Conservation (phyloP, 1,140 invertebrate genomes). For the Hypsibius dujardini region DNA sequence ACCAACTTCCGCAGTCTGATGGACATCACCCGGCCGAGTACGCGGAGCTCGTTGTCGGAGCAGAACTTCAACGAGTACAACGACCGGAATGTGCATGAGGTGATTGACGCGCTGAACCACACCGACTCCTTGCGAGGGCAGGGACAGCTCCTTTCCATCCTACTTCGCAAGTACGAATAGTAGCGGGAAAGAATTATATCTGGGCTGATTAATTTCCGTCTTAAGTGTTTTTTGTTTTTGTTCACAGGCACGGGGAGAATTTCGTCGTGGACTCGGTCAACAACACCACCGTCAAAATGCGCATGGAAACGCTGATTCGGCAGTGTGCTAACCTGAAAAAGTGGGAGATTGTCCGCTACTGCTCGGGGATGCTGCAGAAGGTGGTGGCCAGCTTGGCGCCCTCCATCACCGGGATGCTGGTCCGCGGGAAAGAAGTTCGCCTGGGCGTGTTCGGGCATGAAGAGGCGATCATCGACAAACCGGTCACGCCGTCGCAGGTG, state of each 20-base stretch:
- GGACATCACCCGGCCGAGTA: background rate
- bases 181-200: no score
- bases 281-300: conserved; percentile 43
- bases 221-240: no score
- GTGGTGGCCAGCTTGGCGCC: conserved; percentile 94
- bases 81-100: conserved; percentile 34
- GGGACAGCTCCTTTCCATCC: conserved; percentile 63
- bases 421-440: conserved; percentile 80
- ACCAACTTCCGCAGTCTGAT: conserved; percentile 12
- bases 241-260: conserved; percentile 50
- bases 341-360: conserved; percentile 85
- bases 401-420: conserved; percentile 85
- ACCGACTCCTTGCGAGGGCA: conserved; percentile 55
- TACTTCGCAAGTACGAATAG: conserved; percentile 40
- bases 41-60: background rate
- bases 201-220: no score
- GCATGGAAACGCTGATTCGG: conserved; percentile 60
- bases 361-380: conserved; percentile 73
- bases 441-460: conserved; percentile 81
- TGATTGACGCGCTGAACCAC: conserved; percentile 49
- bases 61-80: background rate
- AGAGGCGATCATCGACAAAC: conserved; percentile 88
- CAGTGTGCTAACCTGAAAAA: conserved; percentile 66
- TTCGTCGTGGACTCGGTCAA: conserved; percentile 42
- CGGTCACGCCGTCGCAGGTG: conserved; percentile 69